A percentile compares a stretch with the other conserved stretches of the same genome.
Conservation (phyloP, 2,888 invertebrate species). For the Drosophila gaucha region DNA sequence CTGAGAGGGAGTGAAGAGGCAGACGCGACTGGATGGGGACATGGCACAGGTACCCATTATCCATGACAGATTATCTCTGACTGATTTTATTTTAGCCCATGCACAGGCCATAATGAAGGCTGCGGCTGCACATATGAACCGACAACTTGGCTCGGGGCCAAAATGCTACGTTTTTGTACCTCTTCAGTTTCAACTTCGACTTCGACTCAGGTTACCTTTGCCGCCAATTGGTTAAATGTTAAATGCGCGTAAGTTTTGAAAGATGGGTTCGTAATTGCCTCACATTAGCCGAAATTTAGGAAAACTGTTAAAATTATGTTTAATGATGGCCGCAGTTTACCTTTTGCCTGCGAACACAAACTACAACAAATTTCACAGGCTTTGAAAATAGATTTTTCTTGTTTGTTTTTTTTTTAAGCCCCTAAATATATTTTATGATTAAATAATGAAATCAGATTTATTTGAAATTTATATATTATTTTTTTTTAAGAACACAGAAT, state of each 20-base stretch:
- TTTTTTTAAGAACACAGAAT: too few species aligned
- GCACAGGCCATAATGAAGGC: slow-evolving; percentile 67
- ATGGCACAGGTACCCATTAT: slow-evolving; percentile 73
- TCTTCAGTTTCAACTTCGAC: slow-evolving; percentile 29
- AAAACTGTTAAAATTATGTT: slow-evolving; percentile 76
- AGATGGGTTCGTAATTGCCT: slow-evolving; percentile 73
- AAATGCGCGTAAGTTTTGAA: slow-evolving; percentile 57
- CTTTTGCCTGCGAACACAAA: slow-evolving; percentile 30
- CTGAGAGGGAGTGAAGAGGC: slow-evolving; percentile 19
- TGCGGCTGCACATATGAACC: slow-evolving; percentile 58
- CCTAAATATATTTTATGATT: background rate
- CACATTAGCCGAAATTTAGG: slow-evolving; percentile 75
- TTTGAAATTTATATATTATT: too few species aligned
- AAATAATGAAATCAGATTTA: background rate
- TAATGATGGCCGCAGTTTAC: slow-evolving; percentile 64
- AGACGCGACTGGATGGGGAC: slow-evolving; percentile 34
- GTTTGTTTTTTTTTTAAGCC: background rate
- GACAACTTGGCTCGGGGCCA: slow-evolving; percentile 62
- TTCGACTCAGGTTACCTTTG: slow-evolving; percentile 43
- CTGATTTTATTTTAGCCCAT: slow-evolving; percentile 75
- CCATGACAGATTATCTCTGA: slow-evolving; percentile 78
- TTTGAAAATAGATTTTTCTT: background rate
- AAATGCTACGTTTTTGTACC: slow-evolving; percentile 44
- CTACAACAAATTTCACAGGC: slow-evolving; percentile 29
- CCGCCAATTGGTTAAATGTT: slow-evolving; percentile 78